phyloP scores from a whole-genome alignment of 2,888 invertebrate species.

The Ormyrus rosae region DNA sequence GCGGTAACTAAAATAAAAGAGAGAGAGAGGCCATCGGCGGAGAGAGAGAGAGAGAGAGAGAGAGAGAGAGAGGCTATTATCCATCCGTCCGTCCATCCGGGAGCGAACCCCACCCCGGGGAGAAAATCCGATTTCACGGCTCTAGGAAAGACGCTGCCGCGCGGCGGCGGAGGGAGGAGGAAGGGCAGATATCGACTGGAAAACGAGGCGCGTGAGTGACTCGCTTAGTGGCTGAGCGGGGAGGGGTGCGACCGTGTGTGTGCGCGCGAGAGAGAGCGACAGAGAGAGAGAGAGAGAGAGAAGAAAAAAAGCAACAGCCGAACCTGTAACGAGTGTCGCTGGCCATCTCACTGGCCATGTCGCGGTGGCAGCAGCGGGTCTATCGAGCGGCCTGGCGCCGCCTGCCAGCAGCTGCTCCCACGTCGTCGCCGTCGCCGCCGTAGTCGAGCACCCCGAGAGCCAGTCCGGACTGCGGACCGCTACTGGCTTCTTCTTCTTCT shows the following conservation, averaged over 20 bases:
- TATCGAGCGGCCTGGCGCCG: slow-evolving; percentile 19
- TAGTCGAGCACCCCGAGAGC: too few relatives aligned
- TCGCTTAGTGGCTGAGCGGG: background rate
- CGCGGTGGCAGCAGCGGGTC: background rate
- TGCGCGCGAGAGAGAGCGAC: background rate
- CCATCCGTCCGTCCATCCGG: slow-evolving; percentile 1
- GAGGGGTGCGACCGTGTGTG: background rate
- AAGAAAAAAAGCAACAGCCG: background rate
- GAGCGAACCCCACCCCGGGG: background rate
- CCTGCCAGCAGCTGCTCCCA: background rate
- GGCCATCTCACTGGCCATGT: slow-evolving; percentile 45
- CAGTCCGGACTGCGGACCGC: too few relatives aligned
- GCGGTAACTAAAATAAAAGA: too few relatives aligned
- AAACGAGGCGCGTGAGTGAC: too few relatives aligned
- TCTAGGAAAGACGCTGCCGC: too few relatives aligned
- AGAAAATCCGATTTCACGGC: slow-evolving; percentile 37
- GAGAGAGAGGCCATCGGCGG: background rate
- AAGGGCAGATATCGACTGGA: background rate
- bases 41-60: slow-evolving; percentile 1
- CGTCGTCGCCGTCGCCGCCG: too few relatives aligned
- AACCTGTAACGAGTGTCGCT: slow-evolving; percentile 49
- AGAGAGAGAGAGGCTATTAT: background rate
- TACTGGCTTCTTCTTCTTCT: too few relatives aligned
- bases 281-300: background rate
- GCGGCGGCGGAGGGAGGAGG: slow-evolving; percentile 16